phyloP scores from a whole-genome alignment of 2,113 vertebrate species.

The Syrmaticus mikado region DNA sequence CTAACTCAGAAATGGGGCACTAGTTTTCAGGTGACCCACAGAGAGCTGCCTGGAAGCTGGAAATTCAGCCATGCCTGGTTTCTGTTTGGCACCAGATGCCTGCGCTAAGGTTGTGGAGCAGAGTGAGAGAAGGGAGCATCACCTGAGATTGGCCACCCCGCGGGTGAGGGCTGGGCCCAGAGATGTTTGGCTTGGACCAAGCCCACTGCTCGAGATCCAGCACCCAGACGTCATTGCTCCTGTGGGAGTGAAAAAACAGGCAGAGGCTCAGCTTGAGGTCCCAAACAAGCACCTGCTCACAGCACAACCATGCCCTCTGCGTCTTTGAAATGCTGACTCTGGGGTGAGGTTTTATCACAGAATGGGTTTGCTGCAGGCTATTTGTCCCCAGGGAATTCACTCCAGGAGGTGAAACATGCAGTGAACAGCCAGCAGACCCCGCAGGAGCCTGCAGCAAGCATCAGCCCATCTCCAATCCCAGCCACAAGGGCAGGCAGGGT shows the following conservation, averaged over 20 bases:
- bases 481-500: neutral
- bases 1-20: neutral
- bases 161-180: conserved; percentile 89
- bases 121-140: conserved; percentile 25
- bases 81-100: neutral
- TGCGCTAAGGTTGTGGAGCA: neutral
- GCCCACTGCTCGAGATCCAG: conserved; percentile 97
- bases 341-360: neutral
- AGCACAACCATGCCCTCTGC: neutral
- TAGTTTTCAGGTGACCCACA: neutral
- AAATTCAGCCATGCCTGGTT: neutral
- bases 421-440: neutral
- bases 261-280: neutral
- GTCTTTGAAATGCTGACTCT: fast-evolving
- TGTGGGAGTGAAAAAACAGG: conserved; percentile 54
- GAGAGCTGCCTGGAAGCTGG: conserved; percentile 5
- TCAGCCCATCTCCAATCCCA: neutral
- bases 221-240: conserved; percentile 98
- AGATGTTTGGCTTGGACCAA: conserved; percentile 93
- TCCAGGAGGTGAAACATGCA: fast-evolving
- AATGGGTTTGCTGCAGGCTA: fast-evolving
- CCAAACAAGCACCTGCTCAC: neutral
- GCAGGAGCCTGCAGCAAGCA: neutral
- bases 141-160: conserved; percentile 98
- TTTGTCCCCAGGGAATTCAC: neutral